Evolutionary conservation across 2,113 vertebrate genomes (phyloP).

Genomic region (Osmerus eperlanus): DNA sequence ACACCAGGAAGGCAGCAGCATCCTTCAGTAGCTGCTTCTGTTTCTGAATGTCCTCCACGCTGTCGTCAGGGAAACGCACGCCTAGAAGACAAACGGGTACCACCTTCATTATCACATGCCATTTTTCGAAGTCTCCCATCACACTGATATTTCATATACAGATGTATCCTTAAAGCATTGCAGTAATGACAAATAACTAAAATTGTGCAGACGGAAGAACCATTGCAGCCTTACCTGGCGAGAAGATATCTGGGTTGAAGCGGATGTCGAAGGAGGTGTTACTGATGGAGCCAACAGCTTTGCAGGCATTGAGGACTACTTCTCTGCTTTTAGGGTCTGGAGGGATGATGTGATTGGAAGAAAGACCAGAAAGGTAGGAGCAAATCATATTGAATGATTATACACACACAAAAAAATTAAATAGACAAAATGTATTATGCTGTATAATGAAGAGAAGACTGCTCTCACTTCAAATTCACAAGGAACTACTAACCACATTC

Average conservation of each 20-base stretch:
- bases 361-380: neutral
- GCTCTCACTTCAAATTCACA: too few relatives aligned
- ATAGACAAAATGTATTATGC: too few relatives aligned
- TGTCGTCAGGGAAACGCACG: conserved; percentile 88
- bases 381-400: neutral
- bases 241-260: conserved; percentile 98
- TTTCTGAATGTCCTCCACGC: conserved; percentile 85
- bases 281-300: conserved; percentile 92
- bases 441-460: too few relatives aligned
- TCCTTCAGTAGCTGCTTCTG: conserved; percentile 97
- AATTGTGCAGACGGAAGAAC: neutral
- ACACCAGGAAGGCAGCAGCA: conserved; percentile 87
- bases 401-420: neutral
- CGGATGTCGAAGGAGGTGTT: conserved; percentile 93
- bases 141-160: too few relatives aligned
- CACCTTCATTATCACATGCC: neutral
- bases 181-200: neutral
- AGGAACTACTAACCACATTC: too few relatives aligned
- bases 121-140: neutral
- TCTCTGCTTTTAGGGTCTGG: conserved; percentile 91
- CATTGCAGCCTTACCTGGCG: conserved; percentile 76
- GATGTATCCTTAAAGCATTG: neutral
- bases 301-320: conserved; percentile 93
- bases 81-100: conserved; percentile 64
- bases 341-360: neutral